Evolutionary conservation across 2,888 invertebrate species (phyloP), one percentile per base, ranked within the genome.

Genomic region (Ophonus ardosiacus): DNA sequence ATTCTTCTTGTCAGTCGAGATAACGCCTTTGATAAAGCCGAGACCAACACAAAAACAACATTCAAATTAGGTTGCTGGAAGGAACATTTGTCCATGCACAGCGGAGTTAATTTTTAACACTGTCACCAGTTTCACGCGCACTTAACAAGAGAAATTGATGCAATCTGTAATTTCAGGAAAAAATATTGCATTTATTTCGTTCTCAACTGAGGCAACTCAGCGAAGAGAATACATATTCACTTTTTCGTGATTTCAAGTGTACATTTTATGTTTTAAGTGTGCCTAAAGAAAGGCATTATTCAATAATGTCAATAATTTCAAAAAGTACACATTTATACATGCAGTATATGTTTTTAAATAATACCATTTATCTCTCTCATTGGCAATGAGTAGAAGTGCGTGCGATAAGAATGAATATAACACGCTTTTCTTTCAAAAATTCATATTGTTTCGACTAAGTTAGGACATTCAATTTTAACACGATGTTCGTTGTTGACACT

Each of bases 1-100:
- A 61, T 81, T 59, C 63, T 81, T 81, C 59, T 81, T 65, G 82
- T 82, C 82, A 83, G 43, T 40, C 56, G 24, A 61, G 74, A 83
- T 83, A 59, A 61, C 61, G 59, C 40, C 74, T 76, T 74, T 83
- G 83, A 83, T 83, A 83, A 83, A 83, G 83, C 76, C 74, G 76
- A 74, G 59, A 68, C 51, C 56, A 7, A 81, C 56, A 76, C 83
- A 83, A 83, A 83, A 83, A 83, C 83, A 82, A 83, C 83, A 83
- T 83, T 83, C 76, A 76, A 83, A 83, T 83, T 83, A 76, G 76
- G 83, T 61, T 74, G 83, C 83, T 57, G 56, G 43, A 68, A 68
- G 74, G 74, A 59, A 83, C 76, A 76, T 83, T 83, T 76, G 61
- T 83, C 56, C 82, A 56, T 31, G 82, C 51, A 61, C 76, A 61